Conservation (phyloP, 2,797 vertebrate species). For the Myioborus miniatus region DNA sequence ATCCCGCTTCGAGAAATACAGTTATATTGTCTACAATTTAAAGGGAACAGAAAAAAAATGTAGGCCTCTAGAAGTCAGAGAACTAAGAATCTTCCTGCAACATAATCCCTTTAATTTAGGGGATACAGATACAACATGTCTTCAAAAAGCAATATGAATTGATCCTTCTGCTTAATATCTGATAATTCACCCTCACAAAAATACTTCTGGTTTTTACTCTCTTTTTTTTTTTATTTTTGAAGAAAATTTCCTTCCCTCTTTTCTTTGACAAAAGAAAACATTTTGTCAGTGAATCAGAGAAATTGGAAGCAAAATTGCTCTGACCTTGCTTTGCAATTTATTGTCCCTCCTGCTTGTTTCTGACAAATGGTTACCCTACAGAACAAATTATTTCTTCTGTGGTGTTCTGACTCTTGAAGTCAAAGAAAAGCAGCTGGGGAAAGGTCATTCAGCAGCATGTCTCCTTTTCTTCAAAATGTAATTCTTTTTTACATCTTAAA, state of each 20-base stretch:
- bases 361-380: neutral
- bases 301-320: slow-evolving; percentile 8
- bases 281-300: slow-evolving; percentile 9
- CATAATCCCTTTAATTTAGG: neutral
- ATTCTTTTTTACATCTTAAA: neutral
- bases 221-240: neutral
- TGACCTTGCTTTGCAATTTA: slow-evolving; percentile 5
- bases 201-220: neutral
- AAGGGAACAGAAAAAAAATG: neutral
- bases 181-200: neutral
- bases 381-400: neutral
- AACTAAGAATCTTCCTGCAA: neutral
- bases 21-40: neutral
- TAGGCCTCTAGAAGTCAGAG: neutral
- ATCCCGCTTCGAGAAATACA: neutral
- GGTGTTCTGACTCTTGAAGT: neutral
- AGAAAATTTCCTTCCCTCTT: neutral
- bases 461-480: neutral
- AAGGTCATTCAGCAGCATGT: neutral
- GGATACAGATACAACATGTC: neutral
- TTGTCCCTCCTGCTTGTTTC: neutral
- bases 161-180: neutral
- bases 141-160: neutral
- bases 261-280: slow-evolving; percentile 17
- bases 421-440: neutral